Evolutionary conservation across 2,888 invertebrate genomes (phyloP).

Genomic region (Hemithea aestivaria): DNA sequence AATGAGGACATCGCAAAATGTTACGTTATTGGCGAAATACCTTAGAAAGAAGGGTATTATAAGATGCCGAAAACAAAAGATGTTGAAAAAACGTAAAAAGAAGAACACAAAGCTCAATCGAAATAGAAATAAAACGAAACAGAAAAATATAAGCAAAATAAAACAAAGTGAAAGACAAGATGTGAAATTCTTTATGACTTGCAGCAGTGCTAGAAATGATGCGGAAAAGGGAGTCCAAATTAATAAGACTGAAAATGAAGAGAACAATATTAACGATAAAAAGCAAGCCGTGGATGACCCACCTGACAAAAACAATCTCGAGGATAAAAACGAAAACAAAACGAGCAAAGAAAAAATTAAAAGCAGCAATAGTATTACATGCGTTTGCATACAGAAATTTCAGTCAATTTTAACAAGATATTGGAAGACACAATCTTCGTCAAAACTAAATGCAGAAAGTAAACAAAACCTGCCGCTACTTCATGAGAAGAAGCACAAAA

Average conservation of each 20-base stretch:
- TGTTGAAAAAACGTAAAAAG: not conserved
- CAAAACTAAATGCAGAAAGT: slow-evolving; percentile 4
- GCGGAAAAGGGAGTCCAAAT: too few relatives aligned
- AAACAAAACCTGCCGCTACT: slow-evolving; percentile 15
- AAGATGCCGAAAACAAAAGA: slow-evolving; percentile 1
- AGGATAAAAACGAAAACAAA: not conserved
- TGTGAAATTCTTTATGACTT: slow-evolving; percentile 7
- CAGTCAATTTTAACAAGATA: slow-evolving; percentile 20
- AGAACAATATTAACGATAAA: too few relatives aligned
- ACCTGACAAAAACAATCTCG: not conserved
- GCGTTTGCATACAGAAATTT: slow-evolving; percentile 1
- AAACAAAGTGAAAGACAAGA: not conserved
- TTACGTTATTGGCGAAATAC: slow-evolving; percentile 8
- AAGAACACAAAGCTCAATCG: not conserved
- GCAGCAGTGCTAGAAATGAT: not conserved
- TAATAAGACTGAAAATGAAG: too few relatives aligned
- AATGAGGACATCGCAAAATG: slow-evolving; percentile 3
- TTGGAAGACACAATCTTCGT: slow-evolving; percentile 29
- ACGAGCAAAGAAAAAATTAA: not conserved
- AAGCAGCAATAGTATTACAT: not conserved
- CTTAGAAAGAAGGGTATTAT: slow-evolving; percentile 9
- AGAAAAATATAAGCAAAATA: slow-evolving; percentile 1
- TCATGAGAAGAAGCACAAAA: slow-evolving; percentile 39
- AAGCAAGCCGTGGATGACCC: too few relatives aligned
- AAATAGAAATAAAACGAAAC: not conserved